Evolutionary conservation across 2,888 invertebrate genomes (phyloP), one percentile per base, ranked within the genome.

Genomic region (Chesias legatella): DNA sequence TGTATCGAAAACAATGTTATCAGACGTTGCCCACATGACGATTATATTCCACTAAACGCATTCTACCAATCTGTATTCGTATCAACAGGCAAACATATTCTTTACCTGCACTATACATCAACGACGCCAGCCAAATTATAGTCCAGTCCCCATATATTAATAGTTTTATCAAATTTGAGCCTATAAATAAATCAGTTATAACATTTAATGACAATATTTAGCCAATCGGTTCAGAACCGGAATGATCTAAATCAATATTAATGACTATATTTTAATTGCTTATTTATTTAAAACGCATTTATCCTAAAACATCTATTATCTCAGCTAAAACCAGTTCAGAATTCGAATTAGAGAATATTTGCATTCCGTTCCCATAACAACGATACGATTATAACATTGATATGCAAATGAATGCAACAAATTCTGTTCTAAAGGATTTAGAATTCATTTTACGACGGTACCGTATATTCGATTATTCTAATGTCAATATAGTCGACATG

Each of bases 331-430:
- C 72, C 56, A 60, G 72, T 72, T 67, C 13, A 57, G 60, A 75
- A 74, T 79, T 76, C 70, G 67, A 63, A 70, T 73, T 70, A 64
- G 61, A 70, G 60, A 62, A 63, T 64, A 73, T 68, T 73, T 64
- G 67, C 69, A 67, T 73, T 70, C 65, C 58, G 63, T 69, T 73
- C 73, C 67, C 72, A 70, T 73, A 75, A 63, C 67, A 70, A 77
- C 64, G 71, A 69, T 73, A 67, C 67, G 58, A 73, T 71, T 73
- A 73, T 68, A 66, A 66, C 64, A 71, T 70, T 72, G 62, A 68
- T 67, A 78, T 74, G 77, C 62, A 75, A 79, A 77, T 78, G 47
- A 50, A 72, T 73, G 69, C 75, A 73, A 69, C 73, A 67, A 73
- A 73, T 72, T 68, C 60, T 63, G 63, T 60, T 64, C 54, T 50